Evolutionary conservation across 2,888 invertebrate genomes (phyloP).

Genomic region (Rhamphomyia laevipes): DNA sequence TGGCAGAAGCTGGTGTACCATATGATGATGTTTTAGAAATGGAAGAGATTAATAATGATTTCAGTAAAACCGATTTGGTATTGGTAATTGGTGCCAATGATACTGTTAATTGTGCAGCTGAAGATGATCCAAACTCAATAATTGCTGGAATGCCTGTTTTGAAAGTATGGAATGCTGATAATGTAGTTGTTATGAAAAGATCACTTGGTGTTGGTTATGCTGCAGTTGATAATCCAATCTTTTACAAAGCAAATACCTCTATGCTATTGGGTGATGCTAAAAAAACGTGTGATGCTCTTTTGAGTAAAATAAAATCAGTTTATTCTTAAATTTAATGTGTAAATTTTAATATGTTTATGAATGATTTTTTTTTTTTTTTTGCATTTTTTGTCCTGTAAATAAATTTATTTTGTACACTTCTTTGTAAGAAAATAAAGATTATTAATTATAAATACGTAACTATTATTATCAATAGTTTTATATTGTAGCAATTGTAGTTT

Average conservation of each 20-base stretch:
- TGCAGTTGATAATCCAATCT: slow-evolving; percentile 85
- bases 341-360: neutral
- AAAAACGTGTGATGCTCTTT: slow-evolving; percentile 75
- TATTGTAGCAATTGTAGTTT: too few species aligned
- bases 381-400: too few species aligned
- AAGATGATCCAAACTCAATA: slow-evolving; percentile 81
- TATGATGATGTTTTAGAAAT: slow-evolving; percentile 84
- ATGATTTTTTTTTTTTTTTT: too few species aligned
- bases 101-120: slow-evolving; percentile 82
- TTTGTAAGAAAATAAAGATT: too few species aligned
- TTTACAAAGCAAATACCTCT: slow-evolving; percentile 77
- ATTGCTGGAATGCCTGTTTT: slow-evolving; percentile 90
- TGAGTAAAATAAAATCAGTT: slow-evolving; percentile 47
- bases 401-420: too few species aligned
- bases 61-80: slow-evolving; percentile 70
- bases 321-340: slow-evolving; percentile 6
- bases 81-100: slow-evolving; percentile 84
- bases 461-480: too few species aligned
- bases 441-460: too few species aligned
- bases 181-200: slow-evolving; percentile 84
- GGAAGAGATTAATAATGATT: slow-evolving; percentile 86
- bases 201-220: slow-evolving; percentile 82
- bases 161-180: slow-evolving; percentile 71
- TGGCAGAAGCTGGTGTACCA: slow-evolving; percentile 87
- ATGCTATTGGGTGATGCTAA: slow-evolving; percentile 87